Conservation (phyloP, 2,797 vertebrate genomes). For the Sebastes trivittatus region DNA sequence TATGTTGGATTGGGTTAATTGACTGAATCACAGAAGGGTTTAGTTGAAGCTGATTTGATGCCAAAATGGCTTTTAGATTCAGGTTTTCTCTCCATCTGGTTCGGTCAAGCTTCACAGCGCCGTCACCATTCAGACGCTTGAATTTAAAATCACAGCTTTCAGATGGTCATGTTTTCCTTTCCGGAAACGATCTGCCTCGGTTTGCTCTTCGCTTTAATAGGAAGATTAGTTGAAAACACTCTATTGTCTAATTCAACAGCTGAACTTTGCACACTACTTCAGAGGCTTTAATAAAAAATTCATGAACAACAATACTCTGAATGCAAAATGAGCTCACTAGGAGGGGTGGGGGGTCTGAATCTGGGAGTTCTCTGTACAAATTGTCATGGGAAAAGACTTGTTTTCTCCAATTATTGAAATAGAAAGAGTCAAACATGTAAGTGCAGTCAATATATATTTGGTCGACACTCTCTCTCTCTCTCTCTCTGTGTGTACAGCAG, state of each 20-base stretch:
- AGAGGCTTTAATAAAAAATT: constrained; percentile 62
- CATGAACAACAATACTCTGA: constrained; percentile 60
- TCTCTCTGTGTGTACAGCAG: neutral
- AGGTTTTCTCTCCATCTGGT: constrained; percentile 20
- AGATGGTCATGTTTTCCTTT: constrained; percentile 51
- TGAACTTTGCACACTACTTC: constrained; percentile 66
- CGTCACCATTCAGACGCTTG: neutral
- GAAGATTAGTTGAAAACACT: constrained; percentile 59
- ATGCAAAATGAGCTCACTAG: constrained; percentile 57
- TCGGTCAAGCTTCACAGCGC: constrained; percentile 17
- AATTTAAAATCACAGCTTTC: constrained; percentile 17
- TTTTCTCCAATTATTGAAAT: constrained; percentile 61
- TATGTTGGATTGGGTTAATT: constrained; percentile 42
- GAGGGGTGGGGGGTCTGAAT: constrained; percentile 16
- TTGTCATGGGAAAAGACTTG: constrained; percentile 41
- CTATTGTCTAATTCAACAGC: constrained; percentile 55
- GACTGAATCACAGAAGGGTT: constrained; percentile 54
- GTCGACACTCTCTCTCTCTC: neutral
- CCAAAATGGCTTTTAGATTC: constrained; percentile 21
- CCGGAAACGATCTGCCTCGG: neutral
- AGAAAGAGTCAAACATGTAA: constrained; percentile 49
- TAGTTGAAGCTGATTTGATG: constrained; percentile 40
- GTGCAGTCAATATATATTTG: constrained; percentile 29
- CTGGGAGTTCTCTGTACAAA: constrained; percentile 28
- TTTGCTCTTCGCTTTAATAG: constrained; percentile 45